Evolutionary conservation across 2,797 vertebrate species (phyloP).

Genomic region (Dipus sagitta): DNA sequence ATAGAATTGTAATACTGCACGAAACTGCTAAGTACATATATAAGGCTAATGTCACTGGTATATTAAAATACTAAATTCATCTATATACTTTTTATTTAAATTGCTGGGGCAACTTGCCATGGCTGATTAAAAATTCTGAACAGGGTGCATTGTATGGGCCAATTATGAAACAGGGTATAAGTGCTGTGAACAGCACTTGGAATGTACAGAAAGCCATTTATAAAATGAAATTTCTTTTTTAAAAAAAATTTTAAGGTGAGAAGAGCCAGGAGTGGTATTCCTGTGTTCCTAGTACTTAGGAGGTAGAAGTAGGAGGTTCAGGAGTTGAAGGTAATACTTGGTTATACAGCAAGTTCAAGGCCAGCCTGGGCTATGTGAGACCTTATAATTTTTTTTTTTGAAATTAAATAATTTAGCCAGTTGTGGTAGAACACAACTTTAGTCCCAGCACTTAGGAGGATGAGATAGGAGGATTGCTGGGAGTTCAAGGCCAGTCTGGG

Average conservation of each 20-base stretch:
- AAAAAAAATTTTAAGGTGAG: not conserved
- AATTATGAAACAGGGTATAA: conserved; percentile 56
- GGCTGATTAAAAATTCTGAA: conserved; percentile 76
- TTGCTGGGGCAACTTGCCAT: conserved; percentile 68
- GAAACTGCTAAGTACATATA: conserved; percentile 71
- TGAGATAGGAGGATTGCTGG: not conserved
- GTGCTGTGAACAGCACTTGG: not conserved
- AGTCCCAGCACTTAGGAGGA: not conserved
- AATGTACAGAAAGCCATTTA: conserved; percentile 41
- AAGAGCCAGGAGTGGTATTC: not conserved
- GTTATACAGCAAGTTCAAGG: not conserved
- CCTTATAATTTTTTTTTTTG: no score
- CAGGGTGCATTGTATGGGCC: conserved; percentile 54
- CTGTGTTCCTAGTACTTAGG: not conserved
- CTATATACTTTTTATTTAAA: conserved; percentile 80
- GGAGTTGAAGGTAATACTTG: not conserved
- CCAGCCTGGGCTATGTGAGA: not conserved
- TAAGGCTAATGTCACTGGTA: conserved; percentile 73
- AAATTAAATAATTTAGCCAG: not conserved
- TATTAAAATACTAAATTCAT: conserved; percentile 82
- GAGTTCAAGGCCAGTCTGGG: not conserved
- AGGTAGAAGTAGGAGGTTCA: not conserved
- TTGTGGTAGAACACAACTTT: not conserved
- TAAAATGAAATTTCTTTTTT: conserved; percentile 52
- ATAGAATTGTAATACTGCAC: conserved; percentile 56